Evolutionary conservation across 1,140 invertebrate species (phyloP), one percentile per base, ranked within the genome.

Genomic region (Tetramorium simillimum): DNA sequence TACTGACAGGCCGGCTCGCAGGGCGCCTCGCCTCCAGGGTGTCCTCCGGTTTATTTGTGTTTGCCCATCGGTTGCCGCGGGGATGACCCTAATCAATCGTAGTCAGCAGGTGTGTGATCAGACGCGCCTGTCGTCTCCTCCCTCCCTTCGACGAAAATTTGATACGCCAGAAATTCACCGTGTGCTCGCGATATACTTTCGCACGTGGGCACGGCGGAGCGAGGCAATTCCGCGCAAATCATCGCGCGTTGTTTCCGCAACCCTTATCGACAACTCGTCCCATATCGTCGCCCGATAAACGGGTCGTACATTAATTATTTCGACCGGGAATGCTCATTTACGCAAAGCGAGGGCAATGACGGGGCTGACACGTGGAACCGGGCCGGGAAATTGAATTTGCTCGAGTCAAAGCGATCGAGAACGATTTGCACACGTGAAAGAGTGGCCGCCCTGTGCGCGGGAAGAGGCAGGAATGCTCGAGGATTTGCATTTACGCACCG

Each of bases 41-140:
- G 33, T 21, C 72, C 63, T 53, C 16, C 37, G 58, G 82, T 80
- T 87, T 86, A 92, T 92, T 92, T 87, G 89, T 95, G 95, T 95
- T 95, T 95, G 95, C 63, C 90, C 91, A 92, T 91, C 81, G 90
- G 95, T 95, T 95, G 94, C 94, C 94, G 91, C 92, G 94, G 95
- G 91, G 94, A 95, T 92, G 94, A 93, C 92, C 80, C 92, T 93
- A 93, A 94, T 95, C 95, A 92, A 93, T 93, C 84, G 65, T 86
- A 40, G 65, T 24, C 46, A 53, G n/a, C 77, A 14, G 16, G 33
- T 80, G 33, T 53, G 56, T 16, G 51, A n/a, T 24, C 14, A n/a
- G 14, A 33, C 24, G n/a, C 51, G n/a, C 40, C 51, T 75, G 69
- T 84, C 40, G 62, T 75, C 69, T 75, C 40, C 46, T 21, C 7